Percentiles rank a stretch among this genome's conserved stretches.
Conservation (phyloP, 2,113 vertebrate genomes). For the Artemisiospiza belli region DNA sequence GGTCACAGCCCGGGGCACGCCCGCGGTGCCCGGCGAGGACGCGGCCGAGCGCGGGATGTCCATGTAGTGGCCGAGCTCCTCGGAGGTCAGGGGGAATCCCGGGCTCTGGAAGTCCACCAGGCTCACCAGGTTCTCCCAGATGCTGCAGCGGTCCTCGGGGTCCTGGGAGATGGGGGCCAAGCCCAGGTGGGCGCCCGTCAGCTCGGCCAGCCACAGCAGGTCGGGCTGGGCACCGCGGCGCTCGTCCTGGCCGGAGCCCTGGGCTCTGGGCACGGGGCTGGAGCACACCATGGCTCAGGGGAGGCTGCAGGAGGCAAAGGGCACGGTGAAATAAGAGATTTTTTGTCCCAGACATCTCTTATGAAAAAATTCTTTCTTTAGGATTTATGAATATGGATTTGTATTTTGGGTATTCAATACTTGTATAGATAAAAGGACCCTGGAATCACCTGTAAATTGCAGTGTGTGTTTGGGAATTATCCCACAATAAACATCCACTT, state of each 20-base stretch:
- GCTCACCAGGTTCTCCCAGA: slow-evolving; percentile 14
- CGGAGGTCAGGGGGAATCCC: slow-evolving; percentile 83
- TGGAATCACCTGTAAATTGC: too few relatives aligned
- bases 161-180: slow-evolving; percentile 58
- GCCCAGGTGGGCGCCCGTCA: slow-evolving; percentile 82
- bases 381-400: too few relatives aligned
- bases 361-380: too few relatives aligned
- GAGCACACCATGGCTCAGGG: neutral
- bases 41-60: slow-evolving; percentile 84
- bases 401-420: too few relatives aligned
- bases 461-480: too few relatives aligned
- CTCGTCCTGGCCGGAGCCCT: neutral
- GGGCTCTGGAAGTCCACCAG: slow-evolving; percentile 67
- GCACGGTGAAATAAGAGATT: too few relatives aligned
- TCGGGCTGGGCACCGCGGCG: slow-evolving; percentile 83
- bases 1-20: slow-evolving; percentile 10
- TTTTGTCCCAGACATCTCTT: too few relatives aligned
- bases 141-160: slow-evolving; percentile 71
- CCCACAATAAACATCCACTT: too few relatives aligned
- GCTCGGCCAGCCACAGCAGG: slow-evolving; percentile 91
- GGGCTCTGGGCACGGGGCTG: neutral
- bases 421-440: too few relatives aligned
- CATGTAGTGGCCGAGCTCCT: slow-evolving; percentile 79
- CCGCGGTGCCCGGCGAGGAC: neutral
- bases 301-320: too few relatives aligned